A percentile compares a stretch with the other conserved stretches of the same genome.
These are phyloP conservation scores for Kryphioiulus occultus DNA, from an alignment of 2,888 invertebrate species.

Conservation along the genomic window DNA sequence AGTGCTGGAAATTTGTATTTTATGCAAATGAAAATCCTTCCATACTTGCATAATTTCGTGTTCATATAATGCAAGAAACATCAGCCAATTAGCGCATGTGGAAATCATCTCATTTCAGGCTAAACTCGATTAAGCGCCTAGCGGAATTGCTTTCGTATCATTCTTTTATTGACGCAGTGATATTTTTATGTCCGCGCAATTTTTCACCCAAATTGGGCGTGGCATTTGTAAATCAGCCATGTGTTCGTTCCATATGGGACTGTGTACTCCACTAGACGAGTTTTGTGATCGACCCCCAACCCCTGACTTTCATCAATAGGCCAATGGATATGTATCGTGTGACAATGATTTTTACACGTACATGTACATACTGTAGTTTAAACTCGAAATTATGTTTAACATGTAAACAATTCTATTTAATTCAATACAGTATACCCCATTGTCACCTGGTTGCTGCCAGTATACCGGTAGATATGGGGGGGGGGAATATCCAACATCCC, in stretches of 20 bases:
- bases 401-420: no score
- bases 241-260: neutral
- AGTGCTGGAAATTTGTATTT: no score
- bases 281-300: neutral
- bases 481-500: no score
- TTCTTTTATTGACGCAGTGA: conserved; percentile 14
- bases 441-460: no score
- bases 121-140: neutral
- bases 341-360: no score
- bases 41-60: no score
- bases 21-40: no score
- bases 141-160: conserved; percentile 20
- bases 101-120: neutral
- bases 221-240: neutral
- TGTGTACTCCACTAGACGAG: neutral
- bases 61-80: neutral
- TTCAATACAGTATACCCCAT: no score
- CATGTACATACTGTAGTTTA: no score
- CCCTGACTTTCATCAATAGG: neutral
- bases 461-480: no score
- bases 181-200: neutral
- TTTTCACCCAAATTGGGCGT: conserved; percentile 1
- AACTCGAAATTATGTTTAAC: no score
- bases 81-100: neutral
- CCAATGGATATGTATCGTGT: no score